A percentile compares a stretch with the other conserved stretches of the same genome.
Evolutionary conservation across 2,113 vertebrate species (phyloP).

Genomic region (Boulengeromyrus knoepffleri): DNA sequence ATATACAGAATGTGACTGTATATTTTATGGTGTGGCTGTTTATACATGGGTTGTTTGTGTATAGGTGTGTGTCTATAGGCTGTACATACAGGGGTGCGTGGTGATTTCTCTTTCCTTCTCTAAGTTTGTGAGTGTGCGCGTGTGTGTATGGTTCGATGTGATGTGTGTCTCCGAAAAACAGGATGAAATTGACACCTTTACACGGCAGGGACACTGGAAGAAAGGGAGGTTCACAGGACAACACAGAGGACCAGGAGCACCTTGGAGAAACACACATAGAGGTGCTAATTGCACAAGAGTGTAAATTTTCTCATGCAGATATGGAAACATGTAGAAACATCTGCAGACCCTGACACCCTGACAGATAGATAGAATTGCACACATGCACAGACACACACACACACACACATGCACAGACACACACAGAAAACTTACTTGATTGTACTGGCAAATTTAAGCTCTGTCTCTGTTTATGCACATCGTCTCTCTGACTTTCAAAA

Average conservation of each 20-base stretch:
- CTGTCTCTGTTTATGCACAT: background rate
- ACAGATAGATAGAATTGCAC: background rate
- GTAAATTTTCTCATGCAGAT: background rate
- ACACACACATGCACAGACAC: background rate
- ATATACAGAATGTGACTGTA: conserved; percentile 8
- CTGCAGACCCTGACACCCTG: background rate
- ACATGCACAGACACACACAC: background rate
- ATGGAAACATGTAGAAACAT: background rate
- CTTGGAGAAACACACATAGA: conserved; percentile 53
- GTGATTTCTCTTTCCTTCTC: conserved; percentile 49
- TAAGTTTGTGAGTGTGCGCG: background rate
- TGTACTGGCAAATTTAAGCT: background rate
- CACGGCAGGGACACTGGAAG: conserved; percentile 33
- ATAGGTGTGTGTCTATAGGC: background rate
- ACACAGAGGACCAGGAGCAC: conserved; percentile 40
- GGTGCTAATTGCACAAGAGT: conserved; percentile 40
- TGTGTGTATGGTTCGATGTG: conserved; percentile 44
- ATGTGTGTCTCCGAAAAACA: conserved; percentile 42
- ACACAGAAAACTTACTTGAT: background rate
- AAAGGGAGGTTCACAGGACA: conserved; percentile 40
- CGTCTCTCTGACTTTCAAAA: background rate
- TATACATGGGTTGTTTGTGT: conserved; percentile 10
- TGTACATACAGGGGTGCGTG: conserved; percentile 47
- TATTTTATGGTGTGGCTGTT: conserved; percentile 22
- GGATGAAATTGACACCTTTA: conserved; percentile 35